Evolutionary conservation across 2,888 invertebrate species (phyloP), one percentile per base, ranked within the genome.

Genomic region (Coenonympha glycerion): DNA sequence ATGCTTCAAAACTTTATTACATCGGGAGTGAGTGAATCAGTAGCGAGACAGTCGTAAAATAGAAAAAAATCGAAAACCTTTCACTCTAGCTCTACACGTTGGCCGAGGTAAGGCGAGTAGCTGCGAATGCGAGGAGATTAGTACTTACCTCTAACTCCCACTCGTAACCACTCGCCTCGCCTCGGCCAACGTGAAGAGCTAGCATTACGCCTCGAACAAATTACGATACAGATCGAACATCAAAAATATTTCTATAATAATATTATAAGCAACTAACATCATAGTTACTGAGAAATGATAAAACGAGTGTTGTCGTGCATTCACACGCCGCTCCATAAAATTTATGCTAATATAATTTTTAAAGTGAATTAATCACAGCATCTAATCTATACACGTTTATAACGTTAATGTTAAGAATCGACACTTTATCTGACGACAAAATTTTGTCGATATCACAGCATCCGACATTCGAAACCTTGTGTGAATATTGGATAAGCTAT

Each of bases 181-280:
- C n/a, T n/a, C n/a, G n/a, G n/a, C n/a, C n/a, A n/a, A n/a, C n/a
- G n/a, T n/a, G n/a, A n/a, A n/a, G n/a, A n/a, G n/a, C n/a, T n/a
- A n/a, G n/a, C n/a, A n/a, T n/a, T 70, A 77, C 76, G 75, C 76
- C 70, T 71, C 74, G 71, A 71, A 79, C 66, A 71, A 76, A 74
- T 76, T 76, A 84, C 83, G 83, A 83, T 83, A 84, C 82, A 82
- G 83, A 78, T 73, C 71, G 70, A 78, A 85, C 83, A 82, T 82
- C 82, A 78, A 82, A 85, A 83, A 83, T 84, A 83, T 82, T 71
- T 76, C 75, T 80, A 80, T 84, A 76, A 75, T 76, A 77, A 77
- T 76, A n/a, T n/a, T n/a, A n/a, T n/a, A 71, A 68, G 71, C 80
- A 79, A 84, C 79, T 68, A 79, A 78, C 78, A 79, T 81, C 76